These are phyloP conservation scores for Leucopternis melanops DNA, from an alignment of 2,113 vertebrate genomes.

Conservation along the genomic window DNA sequence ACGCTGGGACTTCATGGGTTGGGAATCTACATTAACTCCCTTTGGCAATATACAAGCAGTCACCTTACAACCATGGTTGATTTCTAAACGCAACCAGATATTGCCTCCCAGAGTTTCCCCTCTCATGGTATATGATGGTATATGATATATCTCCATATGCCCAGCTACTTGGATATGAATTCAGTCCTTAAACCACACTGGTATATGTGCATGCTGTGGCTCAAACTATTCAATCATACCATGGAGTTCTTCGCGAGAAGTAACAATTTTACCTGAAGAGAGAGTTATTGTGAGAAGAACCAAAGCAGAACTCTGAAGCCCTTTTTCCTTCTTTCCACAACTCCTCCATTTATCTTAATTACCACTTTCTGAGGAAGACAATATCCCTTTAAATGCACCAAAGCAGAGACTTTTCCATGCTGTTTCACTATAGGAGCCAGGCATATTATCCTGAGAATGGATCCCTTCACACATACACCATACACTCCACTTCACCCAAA, in stretches of 20 bases:
- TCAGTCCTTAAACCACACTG: not conserved
- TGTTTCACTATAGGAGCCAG: not conserved
- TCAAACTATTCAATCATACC: not conserved
- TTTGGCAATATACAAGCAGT: not conserved
- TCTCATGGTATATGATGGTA: not conserved
- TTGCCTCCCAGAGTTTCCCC: not conserved
- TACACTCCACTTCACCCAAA: not conserved
- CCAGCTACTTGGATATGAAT: not conserved
- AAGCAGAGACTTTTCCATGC: not conserved
- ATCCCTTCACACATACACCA: not conserved
- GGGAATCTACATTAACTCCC: not conserved
- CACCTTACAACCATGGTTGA: not conserved
- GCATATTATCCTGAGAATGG: not conserved
- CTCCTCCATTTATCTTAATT: not conserved
- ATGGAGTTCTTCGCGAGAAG: not conserved
- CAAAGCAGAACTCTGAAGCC: not conserved
- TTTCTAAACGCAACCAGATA: not conserved
- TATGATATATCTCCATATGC: not conserved
- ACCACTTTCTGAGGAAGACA: not conserved
- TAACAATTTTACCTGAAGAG: not conserved
- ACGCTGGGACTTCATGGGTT: not conserved
- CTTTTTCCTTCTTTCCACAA: not conserved
- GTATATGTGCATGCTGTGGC: not conserved
- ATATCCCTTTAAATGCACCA: not conserved
- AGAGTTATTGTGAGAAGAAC: not conserved